Base-by-base conservation (phyloP, 1,140 invertebrate species). In the Drosophila nikananu region DNA sequence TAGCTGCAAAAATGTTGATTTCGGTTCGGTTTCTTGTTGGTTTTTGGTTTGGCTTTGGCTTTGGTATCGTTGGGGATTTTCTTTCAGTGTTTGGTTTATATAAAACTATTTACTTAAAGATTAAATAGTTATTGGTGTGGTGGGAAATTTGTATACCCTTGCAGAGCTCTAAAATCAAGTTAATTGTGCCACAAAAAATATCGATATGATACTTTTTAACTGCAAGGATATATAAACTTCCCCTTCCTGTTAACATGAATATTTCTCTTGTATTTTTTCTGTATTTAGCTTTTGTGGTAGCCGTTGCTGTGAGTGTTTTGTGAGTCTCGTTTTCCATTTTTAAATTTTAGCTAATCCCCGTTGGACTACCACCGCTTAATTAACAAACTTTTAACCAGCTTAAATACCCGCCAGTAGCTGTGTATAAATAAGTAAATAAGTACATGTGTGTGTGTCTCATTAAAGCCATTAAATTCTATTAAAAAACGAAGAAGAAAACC, bases 1-100 rank as follows among this genome's bases (percentile, higher is more conserved):
- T 96, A 96, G 75, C 94, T 93, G 86, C 76, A 93, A 93, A 87
- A 83, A 87, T 86, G 81, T 80, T 91, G 67, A 73, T 80, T 77
- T 77, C 71, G 71, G 71, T 74, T 52, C 57, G 65, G 70, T 77
- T 76, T 68, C 55, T 37, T 67, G 48, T 60, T 75, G 55, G 52
- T 51, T 58, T n/a, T 64, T 64, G 35, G 70, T 37, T 64, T 41
- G 63, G 51, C 25, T 63, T 60, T 65, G 39, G 42, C 58, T 78
- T 54, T 48, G 35, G 58, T 63, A 37, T 74, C 44, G 13, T 48
- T 61, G 8, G 35, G 35, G 5, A 35, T 25, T 25, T 81, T 57
- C 41, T 58, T 66, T 62, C 55, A 41, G 58, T 64, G 59, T 67
- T 58, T 60, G 41, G 68, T 42, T 19, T 23, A 25, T 23, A 39